phyloP scores from a whole-genome alignment of 2,113 vertebrate species.

The Poeciliopsis occidentalis region DNA sequence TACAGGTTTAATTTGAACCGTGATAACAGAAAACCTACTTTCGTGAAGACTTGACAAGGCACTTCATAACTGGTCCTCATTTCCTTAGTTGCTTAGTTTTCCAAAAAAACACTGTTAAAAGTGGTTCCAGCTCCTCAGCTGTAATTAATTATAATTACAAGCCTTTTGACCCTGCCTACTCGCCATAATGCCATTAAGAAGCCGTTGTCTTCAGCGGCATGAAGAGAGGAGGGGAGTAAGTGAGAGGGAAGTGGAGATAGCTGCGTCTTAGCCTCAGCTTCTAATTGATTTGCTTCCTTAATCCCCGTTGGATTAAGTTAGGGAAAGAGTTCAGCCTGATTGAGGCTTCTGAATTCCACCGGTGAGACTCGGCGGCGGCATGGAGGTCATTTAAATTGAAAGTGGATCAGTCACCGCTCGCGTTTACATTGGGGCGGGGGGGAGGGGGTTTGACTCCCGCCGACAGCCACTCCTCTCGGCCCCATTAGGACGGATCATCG shows the following conservation, averaged over 20 bases:
- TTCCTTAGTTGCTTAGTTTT: too few species aligned
- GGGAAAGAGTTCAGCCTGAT: slow-evolving; percentile 60
- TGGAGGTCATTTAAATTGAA: slow-evolving; percentile 74
- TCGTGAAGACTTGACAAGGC: too few species aligned
- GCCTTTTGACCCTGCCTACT: slow-evolving; percentile 29
- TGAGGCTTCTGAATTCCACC: slow-evolving; percentile 68
- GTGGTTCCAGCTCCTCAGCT: slow-evolving; percentile 30
- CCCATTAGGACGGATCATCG: slow-evolving; percentile 59
- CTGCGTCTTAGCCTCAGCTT: slow-evolving; percentile 58
- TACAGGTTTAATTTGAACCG: too few species aligned
- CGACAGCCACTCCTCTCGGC: slow-evolving; percentile 46
- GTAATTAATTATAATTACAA: slow-evolving; percentile 45
- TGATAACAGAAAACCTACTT: too few species aligned
- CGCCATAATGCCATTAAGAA: slow-evolving; percentile 39
- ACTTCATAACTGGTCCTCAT: not conserved
- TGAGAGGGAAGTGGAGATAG: slow-evolving; percentile 42
- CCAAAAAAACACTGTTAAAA: slow-evolving; percentile 6
- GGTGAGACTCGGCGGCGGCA: slow-evolving; percentile 30
- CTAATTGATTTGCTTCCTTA: slow-evolving; percentile 80
- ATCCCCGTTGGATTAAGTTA: slow-evolving; percentile 72
- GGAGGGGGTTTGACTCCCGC: slow-evolving; percentile 49
- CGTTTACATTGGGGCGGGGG: slow-evolving; percentile 55
- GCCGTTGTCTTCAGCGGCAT: slow-evolving; percentile 50
- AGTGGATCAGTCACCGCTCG: slow-evolving; percentile 58
- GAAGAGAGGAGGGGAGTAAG: slow-evolving; percentile 23